Conservation (phyloP, 2,888 invertebrate species). For the Drosophila mimica region DNA sequence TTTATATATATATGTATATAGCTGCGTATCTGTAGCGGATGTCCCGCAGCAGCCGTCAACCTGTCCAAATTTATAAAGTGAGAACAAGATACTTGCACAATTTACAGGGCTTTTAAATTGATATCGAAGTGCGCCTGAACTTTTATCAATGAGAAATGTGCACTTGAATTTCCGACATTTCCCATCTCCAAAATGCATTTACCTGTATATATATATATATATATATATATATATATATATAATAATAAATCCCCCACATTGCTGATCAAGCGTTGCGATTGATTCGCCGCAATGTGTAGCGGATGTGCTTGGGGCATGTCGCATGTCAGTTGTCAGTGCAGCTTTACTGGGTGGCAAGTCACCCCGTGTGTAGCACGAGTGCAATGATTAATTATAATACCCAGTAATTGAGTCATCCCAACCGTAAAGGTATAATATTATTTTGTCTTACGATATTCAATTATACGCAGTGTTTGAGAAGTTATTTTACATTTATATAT, state of each 20-base stretch:
- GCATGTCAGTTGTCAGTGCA: constrained; percentile 29
- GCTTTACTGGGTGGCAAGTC: constrained; percentile 16
- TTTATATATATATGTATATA: too few species aligned
- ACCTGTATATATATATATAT: constrained; percentile 15
- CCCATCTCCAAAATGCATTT: constrained; percentile 12
- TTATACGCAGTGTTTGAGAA: neutral
- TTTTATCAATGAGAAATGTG: constrained; percentile 73
- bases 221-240: neutral
- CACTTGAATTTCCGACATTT: constrained; percentile 68
- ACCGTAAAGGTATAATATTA: neutral
- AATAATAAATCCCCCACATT: neutral
- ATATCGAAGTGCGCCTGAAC: constrained; percentile 50
- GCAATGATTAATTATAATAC: constrained; percentile 22
- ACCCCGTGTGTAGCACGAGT: constrained; percentile 17
- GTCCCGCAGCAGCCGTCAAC: constrained; percentile 22
- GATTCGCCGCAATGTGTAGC: constrained; percentile 18
- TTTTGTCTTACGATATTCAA: neutral
- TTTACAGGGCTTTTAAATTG: constrained; percentile 75
- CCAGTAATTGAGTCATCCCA: constrained; percentile 45
- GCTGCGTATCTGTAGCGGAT: too few species aligned
- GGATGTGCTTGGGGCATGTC: constrained; percentile 44
- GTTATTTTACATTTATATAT: neutral
- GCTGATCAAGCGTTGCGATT: constrained; percentile 29
- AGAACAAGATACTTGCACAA: constrained; percentile 45
- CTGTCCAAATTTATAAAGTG: constrained; percentile 71